A percentile compares a stretch with the other conserved stretches of the same genome.
Conservation (phyloP, 2,888 invertebrate genomes). For the Tipula confusa region DNA sequence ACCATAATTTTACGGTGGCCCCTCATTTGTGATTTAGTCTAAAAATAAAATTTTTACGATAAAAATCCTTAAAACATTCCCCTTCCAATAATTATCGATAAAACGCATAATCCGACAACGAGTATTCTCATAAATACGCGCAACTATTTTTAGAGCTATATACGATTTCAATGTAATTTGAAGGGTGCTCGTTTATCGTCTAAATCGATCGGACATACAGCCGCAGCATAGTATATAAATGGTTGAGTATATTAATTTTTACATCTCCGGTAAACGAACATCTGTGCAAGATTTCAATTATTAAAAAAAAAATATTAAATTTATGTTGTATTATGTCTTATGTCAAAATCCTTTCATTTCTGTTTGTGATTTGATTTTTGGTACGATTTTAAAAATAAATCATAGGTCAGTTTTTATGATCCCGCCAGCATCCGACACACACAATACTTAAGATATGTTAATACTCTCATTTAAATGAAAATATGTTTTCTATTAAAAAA, state of each 20-base stretch:
- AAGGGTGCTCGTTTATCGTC: neutral
- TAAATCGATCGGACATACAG: neutral
- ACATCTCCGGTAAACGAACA: constrained; percentile 15
- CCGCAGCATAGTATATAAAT: neutral
- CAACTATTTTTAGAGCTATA: neutral
- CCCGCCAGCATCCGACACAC: neutral
- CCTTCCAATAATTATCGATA: neutral
- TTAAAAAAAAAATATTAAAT: neutral
- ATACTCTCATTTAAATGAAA: neutral
- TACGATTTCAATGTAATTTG: neutral
- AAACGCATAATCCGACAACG: neutral
- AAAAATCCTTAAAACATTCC: neutral
- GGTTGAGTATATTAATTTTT: neutral
- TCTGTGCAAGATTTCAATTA: neutral
- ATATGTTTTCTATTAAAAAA: neutral
- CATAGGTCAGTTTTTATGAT: neutral
- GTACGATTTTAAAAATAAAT: neutral
- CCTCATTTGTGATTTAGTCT: neutral
- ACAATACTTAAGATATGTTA: neutral
- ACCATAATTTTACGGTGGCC: neutral
- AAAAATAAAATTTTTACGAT: neutral
- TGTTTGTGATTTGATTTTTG: neutral
- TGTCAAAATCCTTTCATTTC: neutral
- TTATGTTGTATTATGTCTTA: neutral
- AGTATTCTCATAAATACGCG: neutral